These are phyloP conservation scores for Pterostichus niger DNA, from an alignment of 2,888 invertebrate genomes.

Conservation along the genomic window DNA sequence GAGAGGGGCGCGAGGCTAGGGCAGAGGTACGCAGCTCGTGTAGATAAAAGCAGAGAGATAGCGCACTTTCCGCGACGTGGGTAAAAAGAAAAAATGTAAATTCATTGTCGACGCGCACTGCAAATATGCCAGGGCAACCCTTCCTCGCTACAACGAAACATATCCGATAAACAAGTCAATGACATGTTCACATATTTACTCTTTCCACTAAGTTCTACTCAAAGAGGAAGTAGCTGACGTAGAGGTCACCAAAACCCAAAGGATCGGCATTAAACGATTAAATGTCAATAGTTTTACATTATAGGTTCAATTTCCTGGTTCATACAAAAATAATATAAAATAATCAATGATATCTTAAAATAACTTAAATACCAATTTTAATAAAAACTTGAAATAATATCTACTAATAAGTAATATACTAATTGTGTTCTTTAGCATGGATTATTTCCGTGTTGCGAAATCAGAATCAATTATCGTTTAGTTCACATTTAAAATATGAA, in stretches of 20 bases:
- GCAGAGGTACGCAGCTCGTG: conserved; percentile 17
- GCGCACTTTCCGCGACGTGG: conserved; percentile 27
- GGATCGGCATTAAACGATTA: background rate
- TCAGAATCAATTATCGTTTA: too few relatives aligned
- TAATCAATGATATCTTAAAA: too few relatives aligned
- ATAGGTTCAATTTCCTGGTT: too few relatives aligned
- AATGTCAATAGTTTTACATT: background rate
- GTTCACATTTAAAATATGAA: too few relatives aligned
- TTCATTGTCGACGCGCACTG: conserved; percentile 47
- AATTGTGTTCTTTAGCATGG: too few relatives aligned
- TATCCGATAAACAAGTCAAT: conserved; percentile 48
- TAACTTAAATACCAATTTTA: too few relatives aligned
- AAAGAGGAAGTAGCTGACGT: background rate
- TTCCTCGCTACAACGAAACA: conserved; percentile 21
- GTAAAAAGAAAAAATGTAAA: conserved; percentile 53
- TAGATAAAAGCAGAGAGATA: conserved; percentile 55
- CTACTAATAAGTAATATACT: too few relatives aligned
- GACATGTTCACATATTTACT: conserved; percentile 24
- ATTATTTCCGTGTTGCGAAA: too few relatives aligned
- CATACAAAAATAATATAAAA: too few relatives aligned
- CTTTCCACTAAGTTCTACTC: background rate
- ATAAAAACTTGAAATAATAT: too few relatives aligned
- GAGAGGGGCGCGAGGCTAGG: background rate
- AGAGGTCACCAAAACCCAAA: background rate
- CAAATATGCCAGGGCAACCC: conserved; percentile 45